A percentile compares a stretch with the other conserved stretches of the same genome.
These are phyloP conservation scores for Aplidium turbinatum DNA, from an alignment of 23 tunicate species.

Conservation along the genomic window DNA sequence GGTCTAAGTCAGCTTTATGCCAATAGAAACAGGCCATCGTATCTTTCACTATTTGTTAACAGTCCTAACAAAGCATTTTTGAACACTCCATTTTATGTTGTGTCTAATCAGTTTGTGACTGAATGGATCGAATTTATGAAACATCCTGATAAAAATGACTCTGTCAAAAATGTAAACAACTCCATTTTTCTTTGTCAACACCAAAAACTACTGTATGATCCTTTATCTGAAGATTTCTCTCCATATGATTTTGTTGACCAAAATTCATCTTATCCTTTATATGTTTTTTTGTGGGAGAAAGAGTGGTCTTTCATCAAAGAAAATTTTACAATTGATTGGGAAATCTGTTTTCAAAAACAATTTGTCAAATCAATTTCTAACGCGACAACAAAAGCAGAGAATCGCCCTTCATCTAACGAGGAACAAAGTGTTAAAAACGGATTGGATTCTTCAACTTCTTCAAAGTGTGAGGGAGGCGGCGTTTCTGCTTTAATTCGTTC, in stretches of 20 bases:
- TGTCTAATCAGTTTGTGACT: conserved; percentile 33
- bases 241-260: not conserved
- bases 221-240: not conserved
- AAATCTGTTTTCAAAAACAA: conserved; percentile 29
- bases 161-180: conserved; percentile 39
- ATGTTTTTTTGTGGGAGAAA: conserved; percentile 45
- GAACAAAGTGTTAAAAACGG: too few species aligned
- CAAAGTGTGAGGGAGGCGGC: too few species aligned
- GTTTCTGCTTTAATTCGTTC: too few species aligned
- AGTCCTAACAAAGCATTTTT: not conserved
- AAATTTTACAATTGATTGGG: conserved; percentile 47
- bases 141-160: conserved; percentile 44
- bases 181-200: conserved; percentile 57
- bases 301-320: conserved; percentile 62
- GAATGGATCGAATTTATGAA: conserved; percentile 68
- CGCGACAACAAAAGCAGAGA: too few species aligned
- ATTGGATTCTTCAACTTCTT: too few species aligned
- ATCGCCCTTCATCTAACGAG: too few species aligned
- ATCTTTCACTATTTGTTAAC: not conserved
- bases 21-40: conserved; percentile 68
- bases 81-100: conserved; percentile 13
- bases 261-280: conserved; percentile 2
- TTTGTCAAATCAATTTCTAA: too few species aligned
- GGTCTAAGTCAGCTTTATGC: conserved; percentile 44
- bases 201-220: conserved; percentile 53